Evolutionary conservation across 2,797 vertebrate species (phyloP), one percentile per base, ranked within the genome.

Genomic region (Microtus obscurus): DNA sequence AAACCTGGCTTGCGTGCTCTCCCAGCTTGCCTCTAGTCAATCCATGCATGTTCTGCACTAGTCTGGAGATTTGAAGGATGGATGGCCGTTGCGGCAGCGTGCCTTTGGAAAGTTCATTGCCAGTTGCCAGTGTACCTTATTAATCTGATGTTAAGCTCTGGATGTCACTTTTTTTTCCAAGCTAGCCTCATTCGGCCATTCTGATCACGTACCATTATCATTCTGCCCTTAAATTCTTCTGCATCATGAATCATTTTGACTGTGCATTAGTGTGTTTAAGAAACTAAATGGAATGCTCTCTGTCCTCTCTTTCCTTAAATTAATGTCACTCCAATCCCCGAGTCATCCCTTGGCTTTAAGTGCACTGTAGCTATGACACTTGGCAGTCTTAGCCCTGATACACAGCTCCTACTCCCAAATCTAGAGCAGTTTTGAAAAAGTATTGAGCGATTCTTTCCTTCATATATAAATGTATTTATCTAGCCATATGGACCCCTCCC

Each of bases 241-340:
- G 92, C 37, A 95, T 87, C 83, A 63, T 94, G 94, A 97, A 96
- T 96, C 93, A 97, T 96, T 96, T 93, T 96, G 87, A 90, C 78
- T 79, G 61, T 92, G 83, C 80, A 94, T 97, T 95, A 92, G 89
- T 95, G 77, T 96, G 91, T 93, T 97, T 96, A 96, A 95, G 87
- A 96, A 81, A 96, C 83, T 96, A 97, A 97, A 93, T 96, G 79
- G 73, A 93, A 88, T 67, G 90, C 61, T 91, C 90, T 93, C 51
- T 94, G 89, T 94, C 86, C 40, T 92, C 29, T 40, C 76, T 96
- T 93, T 87, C 71, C 61, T 90, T 95, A 96, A 94, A 94, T 94
- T 85, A 96, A 89, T 95, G 63, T 37, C 63, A 63, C 67, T 29
- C 56, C n/a, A 73, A 67, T 37, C 59, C 59, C 37, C 27, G 7